Conservation (phyloP, 2,888 invertebrate species). For the Archips crataeganus region DNA sequence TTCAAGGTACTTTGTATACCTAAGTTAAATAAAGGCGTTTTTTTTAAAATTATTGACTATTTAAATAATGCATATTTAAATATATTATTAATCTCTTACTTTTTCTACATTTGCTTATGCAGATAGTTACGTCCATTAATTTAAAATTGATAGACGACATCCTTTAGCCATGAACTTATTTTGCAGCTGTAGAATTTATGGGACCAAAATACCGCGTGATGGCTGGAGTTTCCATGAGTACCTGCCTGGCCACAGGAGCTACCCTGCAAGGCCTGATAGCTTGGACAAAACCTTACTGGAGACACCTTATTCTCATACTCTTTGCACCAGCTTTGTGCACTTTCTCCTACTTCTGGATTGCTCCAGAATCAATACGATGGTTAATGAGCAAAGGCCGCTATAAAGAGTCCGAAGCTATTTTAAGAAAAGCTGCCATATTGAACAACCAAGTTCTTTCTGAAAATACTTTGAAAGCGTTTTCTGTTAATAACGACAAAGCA, state of each 20-base stretch:
- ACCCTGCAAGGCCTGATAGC: constrained; percentile 82
- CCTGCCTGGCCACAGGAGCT: constrained; percentile 7
- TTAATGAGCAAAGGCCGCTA: constrained; percentile 78
- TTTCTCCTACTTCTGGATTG: constrained; percentile 85
- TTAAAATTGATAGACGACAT: no score
- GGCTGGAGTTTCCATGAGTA: constrained; percentile 18
- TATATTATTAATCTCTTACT: no score
- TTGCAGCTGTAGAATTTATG: constrained; percentile 33
- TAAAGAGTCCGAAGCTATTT: constrained; percentile 15
- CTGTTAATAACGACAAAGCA: neutral
- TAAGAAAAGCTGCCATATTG: constrained; percentile 23
- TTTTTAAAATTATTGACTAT: no score
- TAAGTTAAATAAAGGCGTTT: no score
- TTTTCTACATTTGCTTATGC: no score
- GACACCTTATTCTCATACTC: constrained; percentile 83
- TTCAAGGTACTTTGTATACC: constrained; percentile 16
- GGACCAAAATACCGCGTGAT: constrained; percentile 31
- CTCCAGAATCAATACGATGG: constrained; percentile 89
- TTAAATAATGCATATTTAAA: no score
- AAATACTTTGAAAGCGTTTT: constrained; percentile 22
- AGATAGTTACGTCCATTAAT: no score
- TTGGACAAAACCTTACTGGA: constrained; percentile 87
- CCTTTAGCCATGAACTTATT: neutral
- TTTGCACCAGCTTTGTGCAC: constrained; percentile 87
- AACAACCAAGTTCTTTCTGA: constrained; percentile 22